Percentiles rank a stretch among this genome's conserved stretches.
phyloP scores from a whole-genome alignment of 2,113 vertebrate species.

The Psittacus erithacus region DNA sequence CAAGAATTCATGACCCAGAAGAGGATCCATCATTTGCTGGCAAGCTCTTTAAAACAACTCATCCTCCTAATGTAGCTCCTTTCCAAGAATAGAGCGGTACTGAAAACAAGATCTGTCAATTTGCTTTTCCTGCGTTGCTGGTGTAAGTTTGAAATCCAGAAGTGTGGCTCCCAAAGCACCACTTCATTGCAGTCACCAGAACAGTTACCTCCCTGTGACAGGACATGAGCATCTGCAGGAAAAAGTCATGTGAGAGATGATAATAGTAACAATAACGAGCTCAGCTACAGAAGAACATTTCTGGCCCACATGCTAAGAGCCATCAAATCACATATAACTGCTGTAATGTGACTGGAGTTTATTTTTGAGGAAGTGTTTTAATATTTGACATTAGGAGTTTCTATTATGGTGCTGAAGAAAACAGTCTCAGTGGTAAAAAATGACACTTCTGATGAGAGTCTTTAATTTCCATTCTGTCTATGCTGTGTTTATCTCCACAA shows the following conservation, averaged over 20 bases:
- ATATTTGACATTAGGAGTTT: constrained; percentile 21
- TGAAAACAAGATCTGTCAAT: constrained; percentile 34
- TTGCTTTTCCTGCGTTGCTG: background rate
- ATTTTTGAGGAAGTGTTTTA: background rate
- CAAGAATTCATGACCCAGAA: constrained; percentile 35
- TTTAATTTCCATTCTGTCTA: constrained; percentile 34
- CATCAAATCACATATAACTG: background rate
- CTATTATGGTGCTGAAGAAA: background rate
- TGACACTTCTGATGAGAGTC: background rate
- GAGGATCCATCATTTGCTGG: constrained; percentile 29
- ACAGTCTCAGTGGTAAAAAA: background rate
- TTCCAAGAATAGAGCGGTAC: constrained; percentile 51
- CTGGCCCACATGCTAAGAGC: background rate
- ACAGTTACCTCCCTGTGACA: background rate
- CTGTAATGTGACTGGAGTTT: background rate
- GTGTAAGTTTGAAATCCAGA: background rate
- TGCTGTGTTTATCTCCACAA: constrained; percentile 19
- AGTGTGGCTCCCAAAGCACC: background rate
- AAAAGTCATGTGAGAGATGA: background rate
- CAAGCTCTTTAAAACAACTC: background rate
- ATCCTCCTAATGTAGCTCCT: constrained; percentile 17
- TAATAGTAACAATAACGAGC: background rate
- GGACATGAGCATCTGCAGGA: background rate
- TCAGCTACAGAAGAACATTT: background rate
- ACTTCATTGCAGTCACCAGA: background rate